Conservation (phyloP, 2,797 vertebrate species). For the Clamator glandarius region DNA sequence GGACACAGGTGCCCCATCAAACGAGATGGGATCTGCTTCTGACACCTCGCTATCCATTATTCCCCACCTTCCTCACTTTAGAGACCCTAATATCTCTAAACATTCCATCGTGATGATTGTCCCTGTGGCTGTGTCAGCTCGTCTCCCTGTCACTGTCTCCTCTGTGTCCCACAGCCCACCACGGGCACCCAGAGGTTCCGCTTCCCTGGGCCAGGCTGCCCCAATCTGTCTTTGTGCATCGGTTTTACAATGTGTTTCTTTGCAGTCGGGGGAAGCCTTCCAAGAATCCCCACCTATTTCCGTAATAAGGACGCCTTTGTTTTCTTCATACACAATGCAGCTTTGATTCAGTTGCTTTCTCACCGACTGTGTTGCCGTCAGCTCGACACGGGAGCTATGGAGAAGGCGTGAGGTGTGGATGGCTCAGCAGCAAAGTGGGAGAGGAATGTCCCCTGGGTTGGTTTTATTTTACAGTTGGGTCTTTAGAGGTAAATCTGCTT, state of each 20-base stretch:
- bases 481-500: not conserved
- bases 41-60: accelerated
- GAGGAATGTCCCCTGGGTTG: not conserved
- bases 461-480: not conserved
- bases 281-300: slow-evolving; percentile 69
- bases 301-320: slow-evolving; percentile 59
- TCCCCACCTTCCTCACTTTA: not conserved
- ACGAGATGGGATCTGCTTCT: not conserved
- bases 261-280: slow-evolving; percentile 55
- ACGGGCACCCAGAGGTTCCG: not conserved
- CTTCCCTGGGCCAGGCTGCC: not conserved
- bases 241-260: slow-evolving; percentile 18
- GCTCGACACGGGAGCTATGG: not conserved
- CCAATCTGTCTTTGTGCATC: not conserved
- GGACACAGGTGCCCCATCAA: not conserved
- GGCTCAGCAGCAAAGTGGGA: not conserved
- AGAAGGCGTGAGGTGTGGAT: not conserved
- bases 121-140: not conserved
- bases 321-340: slow-evolving; percentile 34
- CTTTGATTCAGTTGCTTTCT: slow-evolving; percentile 20
- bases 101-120: accelerated
- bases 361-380: not conserved
- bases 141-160: accelerated
- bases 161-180: accelerated
- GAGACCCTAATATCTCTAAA: not conserved